Conservation (phyloP, 1,140 invertebrate genomes). For the Pomacea maculata region DNA sequence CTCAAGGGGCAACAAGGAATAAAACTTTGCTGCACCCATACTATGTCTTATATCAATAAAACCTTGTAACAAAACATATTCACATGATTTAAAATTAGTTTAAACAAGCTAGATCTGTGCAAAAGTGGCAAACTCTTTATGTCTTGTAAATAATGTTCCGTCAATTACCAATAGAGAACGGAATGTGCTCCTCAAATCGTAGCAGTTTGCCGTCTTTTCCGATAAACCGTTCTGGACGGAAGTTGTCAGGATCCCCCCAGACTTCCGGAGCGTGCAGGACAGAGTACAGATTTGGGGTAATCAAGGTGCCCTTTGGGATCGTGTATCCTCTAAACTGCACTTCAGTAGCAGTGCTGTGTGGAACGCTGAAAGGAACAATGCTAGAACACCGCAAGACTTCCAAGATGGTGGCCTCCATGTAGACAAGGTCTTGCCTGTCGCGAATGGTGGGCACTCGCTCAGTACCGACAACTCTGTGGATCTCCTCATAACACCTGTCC, state of each 20-base stretch:
- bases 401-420: constrained; percentile 37
- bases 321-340: constrained; percentile 50
- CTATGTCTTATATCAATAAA: no score
- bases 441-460: constrained; percentile 23
- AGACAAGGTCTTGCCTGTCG: constrained; percentile 34
- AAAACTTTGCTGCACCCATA: no score
- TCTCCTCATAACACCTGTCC: constrained; percentile 82
- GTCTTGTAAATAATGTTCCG: no score
- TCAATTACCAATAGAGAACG: constrained; percentile 22
- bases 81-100: not conserved
- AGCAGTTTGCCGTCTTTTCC: constrained; percentile 31
- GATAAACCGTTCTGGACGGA: constrained; percentile 73
- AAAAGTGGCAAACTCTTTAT: no score
- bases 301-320: constrained; percentile 53
- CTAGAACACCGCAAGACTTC: constrained; percentile 36
- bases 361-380: constrained; percentile 56
- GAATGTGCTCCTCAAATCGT: constrained; percentile 22
- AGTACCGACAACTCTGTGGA: constrained; percentile 70
- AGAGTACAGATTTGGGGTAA: constrained; percentile 56
- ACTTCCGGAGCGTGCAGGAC: constrained; percentile 52
- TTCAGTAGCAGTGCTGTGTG: constrained; percentile 47
- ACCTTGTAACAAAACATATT: no score
- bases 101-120: not conserved
- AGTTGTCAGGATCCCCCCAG: constrained; percentile 76
- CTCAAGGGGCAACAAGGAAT: no score